Evolutionary conservation across 2,113 vertebrate genomes (phyloP).

Genomic region (Myxocyprinus asiaticus): DNA sequence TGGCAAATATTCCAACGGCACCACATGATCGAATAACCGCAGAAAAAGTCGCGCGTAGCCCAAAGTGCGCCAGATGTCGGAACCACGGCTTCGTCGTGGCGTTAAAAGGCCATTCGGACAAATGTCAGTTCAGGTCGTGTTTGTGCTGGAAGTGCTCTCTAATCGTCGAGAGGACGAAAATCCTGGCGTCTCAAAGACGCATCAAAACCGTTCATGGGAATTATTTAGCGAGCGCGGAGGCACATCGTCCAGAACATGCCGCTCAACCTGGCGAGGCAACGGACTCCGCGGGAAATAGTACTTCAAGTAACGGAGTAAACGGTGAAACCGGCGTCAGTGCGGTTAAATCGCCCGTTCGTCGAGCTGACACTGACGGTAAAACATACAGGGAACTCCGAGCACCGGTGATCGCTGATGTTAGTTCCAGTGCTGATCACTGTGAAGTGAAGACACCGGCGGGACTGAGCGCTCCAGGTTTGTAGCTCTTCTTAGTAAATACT

Average conservation of each 20-base stretch:
- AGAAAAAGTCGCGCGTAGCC: slow-evolving; percentile 62
- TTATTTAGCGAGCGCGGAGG: not conserved
- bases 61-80: slow-evolving; percentile 82
- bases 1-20: slow-evolving; percentile 7
- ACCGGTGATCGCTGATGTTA: not conserved
- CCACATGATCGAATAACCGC: not conserved
- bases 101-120: slow-evolving; percentile 79
- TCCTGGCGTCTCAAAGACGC: slow-evolving; percentile 77
- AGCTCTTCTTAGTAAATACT: not conserved
- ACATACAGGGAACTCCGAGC: slow-evolving; percentile 22
- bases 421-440: not conserved
- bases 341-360: not conserved
- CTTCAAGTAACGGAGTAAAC: not conserved
- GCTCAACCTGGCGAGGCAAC: not conserved
- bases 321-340: not conserved
- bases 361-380: not conserved
- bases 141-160: slow-evolving; percentile 80
- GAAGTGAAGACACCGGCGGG: not conserved
- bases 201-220: slow-evolving; percentile 62
- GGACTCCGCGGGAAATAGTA: not conserved
- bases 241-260: not conserved
- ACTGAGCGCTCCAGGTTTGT: slow-evolving; percentile 16
- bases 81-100: slow-evolving; percentile 82
- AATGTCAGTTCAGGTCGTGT: slow-evolving; percentile 80
- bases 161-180: slow-evolving; percentile 79